These are phyloP conservation scores for Ruditapes philippinarum DNA, from an alignment of 1,140 invertebrate species.

Conservation along the genomic window DNA sequence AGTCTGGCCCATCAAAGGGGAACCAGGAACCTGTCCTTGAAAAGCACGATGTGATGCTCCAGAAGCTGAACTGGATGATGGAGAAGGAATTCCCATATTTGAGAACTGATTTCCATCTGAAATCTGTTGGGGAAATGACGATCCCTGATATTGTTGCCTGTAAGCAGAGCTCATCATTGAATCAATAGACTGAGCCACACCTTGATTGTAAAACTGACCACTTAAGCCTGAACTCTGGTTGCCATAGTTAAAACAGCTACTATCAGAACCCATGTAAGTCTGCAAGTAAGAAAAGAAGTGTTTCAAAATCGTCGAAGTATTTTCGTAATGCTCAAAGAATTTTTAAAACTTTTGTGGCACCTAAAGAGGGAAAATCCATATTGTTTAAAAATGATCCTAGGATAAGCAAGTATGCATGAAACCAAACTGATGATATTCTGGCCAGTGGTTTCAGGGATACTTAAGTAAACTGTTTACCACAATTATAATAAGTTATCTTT, in stretches of 20 bases:
- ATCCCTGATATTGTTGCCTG: constrained; percentile 20
- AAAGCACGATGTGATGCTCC: background rate
- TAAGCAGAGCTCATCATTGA: constrained; percentile 24
- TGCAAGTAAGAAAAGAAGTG: too few relatives aligned
- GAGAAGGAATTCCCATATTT: constrained; percentile 53
- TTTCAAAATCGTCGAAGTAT: background rate
- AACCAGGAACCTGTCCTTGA: constrained; percentile 23
- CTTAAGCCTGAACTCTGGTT: background rate
- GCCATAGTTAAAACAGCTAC: constrained; percentile 22
- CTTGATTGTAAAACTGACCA: constrained; percentile 34
- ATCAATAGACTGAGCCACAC: background rate
- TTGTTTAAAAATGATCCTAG: too few relatives aligned
- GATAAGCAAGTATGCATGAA: too few relatives aligned
- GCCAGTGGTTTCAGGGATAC: too few relatives aligned
- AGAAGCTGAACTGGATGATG: background rate
- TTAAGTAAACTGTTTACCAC: too few relatives aligned
- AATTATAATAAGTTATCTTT: too few relatives aligned
- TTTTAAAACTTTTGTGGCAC: too few relatives aligned
- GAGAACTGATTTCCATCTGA: constrained; percentile 9
- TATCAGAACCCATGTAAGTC: constrained; percentile 26
- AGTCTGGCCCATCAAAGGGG: constrained; percentile 2
- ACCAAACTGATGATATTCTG: too few relatives aligned
- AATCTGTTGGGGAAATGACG: background rate
- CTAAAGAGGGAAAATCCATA: too few relatives aligned
- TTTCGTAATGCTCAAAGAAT: too few relatives aligned